A percentile compares a stretch with the other conserved stretches of the same genome.
Evolutionary conservation across 2,797 vertebrate genomes (phyloP).

Genomic region (Sparus aurata): DNA sequence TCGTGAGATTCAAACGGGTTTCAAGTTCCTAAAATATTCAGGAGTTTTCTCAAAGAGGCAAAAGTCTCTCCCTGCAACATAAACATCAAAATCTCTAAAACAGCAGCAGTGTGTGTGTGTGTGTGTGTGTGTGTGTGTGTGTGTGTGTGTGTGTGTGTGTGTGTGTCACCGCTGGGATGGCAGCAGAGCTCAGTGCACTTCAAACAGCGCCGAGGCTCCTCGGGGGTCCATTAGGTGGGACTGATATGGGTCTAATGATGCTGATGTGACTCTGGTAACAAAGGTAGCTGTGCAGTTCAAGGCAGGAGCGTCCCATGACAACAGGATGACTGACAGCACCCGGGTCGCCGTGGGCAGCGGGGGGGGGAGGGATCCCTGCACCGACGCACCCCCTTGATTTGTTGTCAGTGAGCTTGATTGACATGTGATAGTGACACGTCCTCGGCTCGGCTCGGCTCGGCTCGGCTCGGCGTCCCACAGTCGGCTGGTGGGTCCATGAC

Average conservation of each 20-base stretch:
- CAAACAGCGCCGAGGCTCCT: slow-evolving; percentile 52
- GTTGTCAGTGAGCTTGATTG: slow-evolving; percentile 47
- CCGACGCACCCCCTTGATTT: slow-evolving; percentile 30
- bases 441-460: slow-evolving; percentile 12
- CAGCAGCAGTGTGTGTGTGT: not conserved
- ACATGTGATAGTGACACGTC: slow-evolving; percentile 19
- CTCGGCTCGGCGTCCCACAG: not conserved
- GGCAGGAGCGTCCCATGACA: slow-evolving; percentile 28
- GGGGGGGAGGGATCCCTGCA: slow-evolving; percentile 42
- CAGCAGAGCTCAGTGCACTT: slow-evolving; percentile 42
- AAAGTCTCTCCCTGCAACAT: not conserved
- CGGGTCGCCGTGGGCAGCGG: slow-evolving; percentile 21
- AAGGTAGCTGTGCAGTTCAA: slow-evolving; percentile 46
- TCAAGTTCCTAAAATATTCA: not conserved
- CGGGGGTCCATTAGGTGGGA: slow-evolving; percentile 29
- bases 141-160: not conserved
- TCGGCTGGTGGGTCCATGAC: not conserved
- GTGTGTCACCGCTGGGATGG: slow-evolving; percentile 7
- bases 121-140: not conserved
- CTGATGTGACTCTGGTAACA: slow-evolving; percentile 41
- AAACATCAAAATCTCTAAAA: not conserved
- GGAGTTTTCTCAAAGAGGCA: not conserved
- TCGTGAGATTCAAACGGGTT: not conserved
- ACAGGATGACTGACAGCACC: slow-evolving; percentile 62
- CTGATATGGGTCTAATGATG: slow-evolving; percentile 56